Evolutionary conservation across 2,797 vertebrate genomes (phyloP).

Genomic region (Chiroxiphia lanceolata): DNA sequence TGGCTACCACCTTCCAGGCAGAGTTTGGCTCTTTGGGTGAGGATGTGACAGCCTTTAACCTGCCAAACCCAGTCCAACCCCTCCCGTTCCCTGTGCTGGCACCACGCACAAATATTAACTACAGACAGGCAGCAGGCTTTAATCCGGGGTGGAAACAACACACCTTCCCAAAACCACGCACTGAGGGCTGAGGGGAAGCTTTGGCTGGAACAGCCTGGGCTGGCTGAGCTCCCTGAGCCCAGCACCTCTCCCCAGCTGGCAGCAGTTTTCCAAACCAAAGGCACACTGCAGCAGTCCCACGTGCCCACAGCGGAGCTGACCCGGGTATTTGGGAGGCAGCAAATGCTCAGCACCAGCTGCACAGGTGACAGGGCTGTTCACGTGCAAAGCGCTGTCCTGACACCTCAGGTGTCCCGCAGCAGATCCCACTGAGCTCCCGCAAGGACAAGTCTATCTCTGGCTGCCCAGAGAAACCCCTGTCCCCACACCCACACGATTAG

Average conservation of each 20-base stretch:
- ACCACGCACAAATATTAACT: neutral
- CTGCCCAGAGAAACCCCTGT: neutral
- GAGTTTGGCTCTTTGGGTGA: neutral
- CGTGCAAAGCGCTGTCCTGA: neutral
- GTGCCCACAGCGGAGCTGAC: neutral
- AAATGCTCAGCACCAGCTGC: neutral
- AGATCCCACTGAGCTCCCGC: neutral
- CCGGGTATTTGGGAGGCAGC: fast-evolving
- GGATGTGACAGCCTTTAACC: neutral
- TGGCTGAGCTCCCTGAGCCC: neutral
- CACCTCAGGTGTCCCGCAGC: neutral
- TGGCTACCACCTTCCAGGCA: neutral
- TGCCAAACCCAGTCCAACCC: fast-evolving
- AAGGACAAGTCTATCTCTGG: neutral
- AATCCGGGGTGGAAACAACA: neutral
- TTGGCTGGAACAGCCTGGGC: neutral
- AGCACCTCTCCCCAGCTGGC: neutral
- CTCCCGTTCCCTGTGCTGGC: neutral
- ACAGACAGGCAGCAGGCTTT: neutral
- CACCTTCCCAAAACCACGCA: fast-evolving
- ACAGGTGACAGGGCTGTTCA: fast-evolving
- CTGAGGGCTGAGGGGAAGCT: neutral
- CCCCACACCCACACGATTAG: neutral
- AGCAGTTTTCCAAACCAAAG: neutral
- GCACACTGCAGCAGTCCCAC: neutral